These are phyloP conservation scores for Ichneumoninae sp. DNA, from an alignment of 2,888 invertebrate species.

Conservation along the genomic window DNA sequence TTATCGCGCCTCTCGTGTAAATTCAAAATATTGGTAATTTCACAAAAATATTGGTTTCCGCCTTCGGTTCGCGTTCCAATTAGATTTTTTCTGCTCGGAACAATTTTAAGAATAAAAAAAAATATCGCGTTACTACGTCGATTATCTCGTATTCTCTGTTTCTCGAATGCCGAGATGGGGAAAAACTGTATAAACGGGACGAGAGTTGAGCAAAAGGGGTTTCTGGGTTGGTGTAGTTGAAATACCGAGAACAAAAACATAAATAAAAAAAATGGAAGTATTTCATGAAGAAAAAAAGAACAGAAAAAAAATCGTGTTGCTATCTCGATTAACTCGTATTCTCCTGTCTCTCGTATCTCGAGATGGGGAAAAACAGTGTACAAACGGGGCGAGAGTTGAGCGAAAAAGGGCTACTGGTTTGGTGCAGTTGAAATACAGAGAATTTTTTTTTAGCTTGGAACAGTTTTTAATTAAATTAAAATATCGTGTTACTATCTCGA, in stretches of 20 bases:
- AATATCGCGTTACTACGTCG: too few relatives aligned
- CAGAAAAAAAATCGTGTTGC: not conserved
- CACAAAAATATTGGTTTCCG: not conserved
- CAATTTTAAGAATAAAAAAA: not conserved
- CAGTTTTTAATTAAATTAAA: too few relatives aligned
- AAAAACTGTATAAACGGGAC: not conserved
- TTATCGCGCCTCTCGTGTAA: not conserved
- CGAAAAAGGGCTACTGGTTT: too few relatives aligned
- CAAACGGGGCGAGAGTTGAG: not conserved
- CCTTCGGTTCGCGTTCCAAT: not conserved
- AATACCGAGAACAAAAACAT: too few relatives aligned
- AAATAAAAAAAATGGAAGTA: not conserved
- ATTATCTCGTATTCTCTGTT: not conserved
- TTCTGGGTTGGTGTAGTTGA: too few relatives aligned
- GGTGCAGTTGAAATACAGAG: too few relatives aligned
- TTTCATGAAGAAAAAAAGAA: too few relatives aligned
- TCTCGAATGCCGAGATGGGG: not conserved
- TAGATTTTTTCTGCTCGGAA: not conserved
- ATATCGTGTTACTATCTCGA: too few relatives aligned
- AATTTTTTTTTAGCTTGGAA: too few relatives aligned
- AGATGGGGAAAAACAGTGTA: too few relatives aligned
- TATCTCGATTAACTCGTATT: not conserved
- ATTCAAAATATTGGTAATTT: not conserved
- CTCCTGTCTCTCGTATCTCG: not conserved
- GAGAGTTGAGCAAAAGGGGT: too few relatives aligned